Evolutionary conservation across 2,888 invertebrate species (phyloP).

Genomic region (Amorpha juglandis): DNA sequence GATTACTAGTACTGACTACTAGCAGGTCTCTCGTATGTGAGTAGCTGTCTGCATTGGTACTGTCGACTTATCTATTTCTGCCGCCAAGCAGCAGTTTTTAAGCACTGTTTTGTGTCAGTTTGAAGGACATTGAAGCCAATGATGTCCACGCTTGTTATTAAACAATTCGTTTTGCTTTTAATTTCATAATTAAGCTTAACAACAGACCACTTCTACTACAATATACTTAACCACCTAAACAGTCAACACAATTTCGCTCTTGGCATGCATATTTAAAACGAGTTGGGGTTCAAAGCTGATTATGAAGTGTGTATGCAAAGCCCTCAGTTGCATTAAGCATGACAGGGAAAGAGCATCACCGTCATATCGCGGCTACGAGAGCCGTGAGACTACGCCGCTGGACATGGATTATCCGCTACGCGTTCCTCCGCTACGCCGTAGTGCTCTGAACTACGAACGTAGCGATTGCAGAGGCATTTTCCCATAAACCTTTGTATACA

Average conservation of each 20-base stretch:
- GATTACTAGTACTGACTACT: no score
- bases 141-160: no score
- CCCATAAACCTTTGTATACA: not conserved
- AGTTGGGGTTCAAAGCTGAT: slow-evolving; percentile 55
- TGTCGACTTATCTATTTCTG: no score
- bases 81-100: no score
- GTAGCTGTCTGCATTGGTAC: no score
- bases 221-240: not conserved
- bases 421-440: slow-evolving; percentile 65
- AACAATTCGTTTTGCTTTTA: no score
- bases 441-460: slow-evolving; percentile 66
- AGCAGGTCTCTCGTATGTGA: no score
- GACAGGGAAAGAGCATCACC: slow-evolving; percentile 73
- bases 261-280: slow-evolving; percentile 14
- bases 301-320: slow-evolving; percentile 62
- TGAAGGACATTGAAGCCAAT: no score
- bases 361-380: slow-evolving; percentile 63
- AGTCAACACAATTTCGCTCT: slow-evolving; percentile 20
- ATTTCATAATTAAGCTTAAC: not conserved
- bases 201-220: not conserved
- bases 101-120: no score
- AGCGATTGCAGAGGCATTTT: slow-evolving; percentile 46
- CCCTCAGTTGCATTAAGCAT: slow-evolving; percentile 74
- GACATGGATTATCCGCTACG: slow-evolving; percentile 77
- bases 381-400: slow-evolving; percentile 77